A percentile compares a stretch with the other conserved stretches of the same genome.
Evolutionary conservation across 2,888 invertebrate genomes (phyloP).

Genomic region (Hofmannophila pseudospretella): DNA sequence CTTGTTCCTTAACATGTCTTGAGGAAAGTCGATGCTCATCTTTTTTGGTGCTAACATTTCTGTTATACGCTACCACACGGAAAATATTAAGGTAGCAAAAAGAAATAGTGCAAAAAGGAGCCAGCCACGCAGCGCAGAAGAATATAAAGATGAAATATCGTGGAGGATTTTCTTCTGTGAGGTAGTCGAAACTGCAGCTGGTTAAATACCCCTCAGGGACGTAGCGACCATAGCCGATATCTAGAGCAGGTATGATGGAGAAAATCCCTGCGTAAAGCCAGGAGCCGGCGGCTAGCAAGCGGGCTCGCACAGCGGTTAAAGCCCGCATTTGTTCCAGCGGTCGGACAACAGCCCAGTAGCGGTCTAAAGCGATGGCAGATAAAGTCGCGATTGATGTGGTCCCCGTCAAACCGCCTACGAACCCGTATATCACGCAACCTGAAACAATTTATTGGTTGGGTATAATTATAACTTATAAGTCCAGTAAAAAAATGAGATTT

Average conservation of each 20-base stretch:
- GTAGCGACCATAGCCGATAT: slow-evolving; percentile 85
- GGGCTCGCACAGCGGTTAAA: slow-evolving; percentile 79
- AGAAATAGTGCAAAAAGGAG: slow-evolving; percentile 83
- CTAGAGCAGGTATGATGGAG: slow-evolving; percentile 82
- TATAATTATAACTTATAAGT: no score
- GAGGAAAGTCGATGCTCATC: slow-evolving; percentile 71
- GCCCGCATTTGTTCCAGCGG: slow-evolving; percentile 83
- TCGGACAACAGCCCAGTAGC: slow-evolving; percentile 88
- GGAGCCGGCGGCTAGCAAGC: slow-evolving; percentile 78
- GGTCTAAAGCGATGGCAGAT: slow-evolving; percentile 88
- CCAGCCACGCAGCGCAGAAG: slow-evolving; percentile 86
- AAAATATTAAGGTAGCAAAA: slow-evolving; percentile 86
- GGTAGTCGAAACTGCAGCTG: slow-evolving; percentile 91
- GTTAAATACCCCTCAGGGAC: slow-evolving; percentile 91
- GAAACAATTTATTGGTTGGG: no score
- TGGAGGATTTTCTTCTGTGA: slow-evolving; percentile 79
- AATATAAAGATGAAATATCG: slow-evolving; percentile 85
- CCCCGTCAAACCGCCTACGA: slow-evolving; percentile 88
- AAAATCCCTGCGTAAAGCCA: slow-evolving; percentile 87
- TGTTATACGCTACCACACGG: slow-evolving; percentile 77
- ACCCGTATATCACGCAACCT: slow-evolving; percentile 89
- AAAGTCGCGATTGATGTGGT: slow-evolving; percentile 89
- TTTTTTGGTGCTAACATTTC: slow-evolving; percentile 60
- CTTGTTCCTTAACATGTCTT: slow-evolving; percentile 78
- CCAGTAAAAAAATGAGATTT: no score